These are phyloP conservation scores for Dorcus hopei DNA, from an alignment of 2,888 invertebrate genomes.

Conservation along the genomic window DNA sequence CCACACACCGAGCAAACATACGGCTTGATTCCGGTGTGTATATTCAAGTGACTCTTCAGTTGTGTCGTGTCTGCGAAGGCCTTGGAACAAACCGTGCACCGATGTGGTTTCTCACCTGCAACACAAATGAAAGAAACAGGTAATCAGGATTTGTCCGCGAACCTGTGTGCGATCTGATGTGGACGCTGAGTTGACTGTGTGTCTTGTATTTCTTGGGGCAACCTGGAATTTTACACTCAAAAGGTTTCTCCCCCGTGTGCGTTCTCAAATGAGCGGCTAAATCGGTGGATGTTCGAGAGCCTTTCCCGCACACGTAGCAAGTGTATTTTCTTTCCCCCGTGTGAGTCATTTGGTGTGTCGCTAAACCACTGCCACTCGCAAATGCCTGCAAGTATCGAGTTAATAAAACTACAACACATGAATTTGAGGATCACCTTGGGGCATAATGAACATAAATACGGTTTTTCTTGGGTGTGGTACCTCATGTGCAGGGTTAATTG, in stretches of 20 bases:
- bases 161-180: conserved; percentile 35
- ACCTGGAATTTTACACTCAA: conserved; percentile 31
- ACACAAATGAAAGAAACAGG: neutral
- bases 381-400: conserved; percentile 25
- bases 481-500: conserved; percentile 34
- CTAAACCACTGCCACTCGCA: conserved; percentile 30
- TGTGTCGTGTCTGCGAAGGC: conserved; percentile 32
- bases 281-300: conserved; percentile 32
- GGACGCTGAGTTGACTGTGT: conserved; percentile 33
- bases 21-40: conserved; percentile 33
- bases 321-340: conserved; percentile 33
- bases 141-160: neutral
- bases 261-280: conserved; percentile 32
- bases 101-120: conserved; percentile 34
- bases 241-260: conserved; percentile 35
- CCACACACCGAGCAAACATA: conserved; percentile 31
- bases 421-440: conserved; percentile 24
- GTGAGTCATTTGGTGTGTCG: conserved; percentile 33
- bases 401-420: neutral
- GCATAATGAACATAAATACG: conserved; percentile 33
- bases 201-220: conserved; percentile 34
- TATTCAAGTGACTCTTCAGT: conserved; percentile 31
- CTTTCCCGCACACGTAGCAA: conserved; percentile 32
- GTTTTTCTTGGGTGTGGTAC: conserved; percentile 34
- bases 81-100: conserved; percentile 31